phyloP scores from a whole-genome alignment of 2,797 vertebrate species.

The Orestias chungarensis region DNA sequence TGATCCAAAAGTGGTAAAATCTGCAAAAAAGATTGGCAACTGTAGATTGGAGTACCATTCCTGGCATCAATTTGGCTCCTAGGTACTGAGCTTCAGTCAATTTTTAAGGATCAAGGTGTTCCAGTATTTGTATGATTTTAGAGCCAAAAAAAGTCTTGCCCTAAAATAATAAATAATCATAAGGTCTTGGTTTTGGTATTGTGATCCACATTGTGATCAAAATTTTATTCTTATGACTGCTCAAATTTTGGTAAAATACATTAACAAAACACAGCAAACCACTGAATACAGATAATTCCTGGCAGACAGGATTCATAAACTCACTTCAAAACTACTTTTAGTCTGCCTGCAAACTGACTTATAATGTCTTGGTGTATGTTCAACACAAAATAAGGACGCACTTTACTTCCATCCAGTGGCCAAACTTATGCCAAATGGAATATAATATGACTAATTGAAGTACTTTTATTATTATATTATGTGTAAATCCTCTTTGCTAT shows the following conservation, averaged over 20 bases:
- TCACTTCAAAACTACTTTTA: not conserved
- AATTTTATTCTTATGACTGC: not conserved
- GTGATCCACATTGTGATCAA: not conserved
- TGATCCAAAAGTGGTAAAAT: not conserved
- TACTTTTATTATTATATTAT: too few relatives aligned
- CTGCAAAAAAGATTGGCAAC: not conserved
- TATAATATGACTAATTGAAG: not conserved
- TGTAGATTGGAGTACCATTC: not conserved
- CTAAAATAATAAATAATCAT: too few relatives aligned
- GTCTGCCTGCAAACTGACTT: not conserved
- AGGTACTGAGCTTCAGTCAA: not conserved
- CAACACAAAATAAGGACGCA: not conserved
- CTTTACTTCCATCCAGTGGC: not conserved
- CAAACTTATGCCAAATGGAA: not conserved
- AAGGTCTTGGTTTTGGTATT: too few relatives aligned
- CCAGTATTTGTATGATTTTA: not conserved
- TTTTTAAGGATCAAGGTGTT: not conserved
- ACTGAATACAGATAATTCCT: not conserved
- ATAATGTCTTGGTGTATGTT: not conserved
- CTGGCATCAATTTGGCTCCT: not conserved
- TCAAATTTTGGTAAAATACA: not conserved
- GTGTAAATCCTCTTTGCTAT: not conserved
- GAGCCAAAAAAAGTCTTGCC: not conserved
- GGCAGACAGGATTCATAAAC: not conserved
- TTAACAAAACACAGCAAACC: not conserved